Evolutionary conservation across 2,113 vertebrate genomes (phyloP).

Genomic region (Caranx ignobilis): DNA sequence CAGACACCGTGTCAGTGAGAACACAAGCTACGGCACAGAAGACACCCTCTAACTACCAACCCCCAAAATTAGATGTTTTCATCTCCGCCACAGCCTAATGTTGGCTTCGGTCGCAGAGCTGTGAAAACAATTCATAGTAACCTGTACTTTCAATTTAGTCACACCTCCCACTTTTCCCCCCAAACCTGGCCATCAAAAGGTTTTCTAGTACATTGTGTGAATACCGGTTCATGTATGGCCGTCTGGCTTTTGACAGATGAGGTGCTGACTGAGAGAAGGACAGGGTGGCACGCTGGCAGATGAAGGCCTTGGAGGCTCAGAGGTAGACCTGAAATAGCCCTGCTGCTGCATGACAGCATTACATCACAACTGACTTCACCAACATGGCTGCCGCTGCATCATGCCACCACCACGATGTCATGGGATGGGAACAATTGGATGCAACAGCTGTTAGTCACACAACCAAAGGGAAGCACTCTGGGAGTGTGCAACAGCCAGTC

Average conservation of each 20-base stretch:
- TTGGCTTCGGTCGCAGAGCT: conserved; percentile 29
- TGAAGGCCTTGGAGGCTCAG: conserved; percentile 63
- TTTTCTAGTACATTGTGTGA: conserved; percentile 59
- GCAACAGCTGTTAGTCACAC: conserved; percentile 42
- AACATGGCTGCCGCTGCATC: conserved; percentile 63
- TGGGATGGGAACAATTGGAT: conserved; percentile 49
- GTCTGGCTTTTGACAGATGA: conserved; percentile 67
- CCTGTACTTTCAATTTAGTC: conserved; percentile 35
- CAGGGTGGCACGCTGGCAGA: conserved; percentile 66
- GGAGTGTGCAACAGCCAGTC: background rate
- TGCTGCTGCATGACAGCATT: conserved; percentile 70
- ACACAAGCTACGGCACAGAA: conserved; percentile 36
- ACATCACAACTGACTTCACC: conserved; percentile 76
- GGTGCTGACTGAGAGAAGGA: conserved; percentile 73
- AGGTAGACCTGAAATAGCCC: conserved; percentile 79
- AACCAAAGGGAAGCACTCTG: conserved; percentile 26
- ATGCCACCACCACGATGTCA: conserved; percentile 56
- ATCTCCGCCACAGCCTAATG: conserved; percentile 29
- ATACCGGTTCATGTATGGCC: conserved; percentile 46
- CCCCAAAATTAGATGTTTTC: conserved; percentile 61
- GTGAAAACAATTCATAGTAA: conserved; percentile 30
- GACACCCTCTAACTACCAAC: conserved; percentile 48
- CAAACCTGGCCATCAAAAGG: conserved; percentile 15
- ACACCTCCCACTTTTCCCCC: background rate
- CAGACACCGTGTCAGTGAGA: conserved; percentile 58